Base-by-base conservation (phyloP, 23 tunicate species). In the Aplidium turbinatum region DNA sequence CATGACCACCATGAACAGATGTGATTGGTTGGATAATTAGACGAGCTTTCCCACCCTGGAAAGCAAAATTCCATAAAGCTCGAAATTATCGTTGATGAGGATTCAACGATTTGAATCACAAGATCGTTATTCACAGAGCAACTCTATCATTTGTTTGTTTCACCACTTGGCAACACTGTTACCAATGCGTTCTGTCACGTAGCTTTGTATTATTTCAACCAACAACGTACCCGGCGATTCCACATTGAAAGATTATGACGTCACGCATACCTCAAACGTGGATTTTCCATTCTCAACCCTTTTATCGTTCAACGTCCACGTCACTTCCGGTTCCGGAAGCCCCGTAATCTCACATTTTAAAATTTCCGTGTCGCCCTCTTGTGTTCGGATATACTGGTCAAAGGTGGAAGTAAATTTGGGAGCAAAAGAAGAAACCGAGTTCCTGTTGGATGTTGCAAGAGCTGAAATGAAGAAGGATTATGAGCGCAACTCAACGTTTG, bases 361-460 rank as follows among this genome's bases (percentile, higher is more conserved):
- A 2, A 68, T 62, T 27, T 84, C 54, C 18, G 57, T 60, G 67
- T 91, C 97, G 48, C 97, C 97, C 53, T 91, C 97, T 77, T 85
- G 89, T 53, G 86, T 68, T 16, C 97, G 79, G 29, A 77, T 74
- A 76, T 80, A 91, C 57, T 91, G 91, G 54, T 84, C 86, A 35
- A 84, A 84, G 36, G 51, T 28, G 50, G 75, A 25, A 20, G 47
- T 57, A 33, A 91, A 84, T 47, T 91, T 87, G 48, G 97, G 97
- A 0, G 91, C 74, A 11, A 70, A 64, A 31, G 79, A 20, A 32
- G 87, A 70, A 2, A 38, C 53, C 13, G 70, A 20, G 51, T 80
- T 80, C 63, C 75, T 83, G 38, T 83, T 76, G 5, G 79, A 55
- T 57, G 74, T 75, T 27, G 64, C 48, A 21, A 69, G 31, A 39